phyloP scores from a whole-genome alignment of 1,140 invertebrate genomes.

The Ladona fulva region DNA sequence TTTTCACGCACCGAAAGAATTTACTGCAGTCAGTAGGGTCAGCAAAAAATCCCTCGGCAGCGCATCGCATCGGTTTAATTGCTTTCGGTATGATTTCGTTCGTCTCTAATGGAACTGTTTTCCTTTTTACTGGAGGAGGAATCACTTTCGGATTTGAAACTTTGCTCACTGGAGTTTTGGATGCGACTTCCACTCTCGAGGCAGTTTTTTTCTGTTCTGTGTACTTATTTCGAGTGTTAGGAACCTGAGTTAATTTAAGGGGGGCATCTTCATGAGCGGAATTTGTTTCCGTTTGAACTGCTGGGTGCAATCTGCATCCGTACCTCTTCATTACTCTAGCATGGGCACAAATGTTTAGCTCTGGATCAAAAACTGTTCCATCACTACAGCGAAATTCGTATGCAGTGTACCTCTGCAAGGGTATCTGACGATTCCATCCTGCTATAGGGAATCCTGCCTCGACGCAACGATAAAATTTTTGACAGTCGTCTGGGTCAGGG shows the following conservation, averaged over 20 bases:
- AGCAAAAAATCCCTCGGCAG: constrained; percentile 53
- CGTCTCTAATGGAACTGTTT: constrained; percentile 17
- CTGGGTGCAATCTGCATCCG: constrained; percentile 37
- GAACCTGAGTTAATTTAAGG: no score
- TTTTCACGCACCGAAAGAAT: constrained; percentile 35
- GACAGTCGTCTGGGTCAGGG: constrained; percentile 44
- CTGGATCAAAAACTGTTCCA: constrained; percentile 60
- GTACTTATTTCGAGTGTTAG: no score
- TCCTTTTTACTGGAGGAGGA: neutral
- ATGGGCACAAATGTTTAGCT: constrained; percentile 55
- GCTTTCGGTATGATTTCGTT: neutral
- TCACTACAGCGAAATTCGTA: constrained; percentile 58
- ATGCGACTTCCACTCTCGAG: neutral
- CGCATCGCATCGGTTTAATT: constrained; percentile 31
- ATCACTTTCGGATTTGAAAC: neutral
- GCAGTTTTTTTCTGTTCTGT: no score
- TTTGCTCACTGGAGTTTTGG: neutral
- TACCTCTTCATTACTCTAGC: constrained; percentile 47
- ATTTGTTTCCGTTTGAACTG: neutral
- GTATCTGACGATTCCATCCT: constrained; percentile 20
- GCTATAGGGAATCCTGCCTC: constrained; percentile 33
- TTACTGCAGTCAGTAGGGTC: constrained; percentile 42
- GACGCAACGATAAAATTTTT: constrained; percentile 48
- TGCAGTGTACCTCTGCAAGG: constrained; percentile 27
- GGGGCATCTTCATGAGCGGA: neutral